Conservation (phyloP, 2,113 vertebrate genomes). For the Xiphophorus couchianus region DNA sequence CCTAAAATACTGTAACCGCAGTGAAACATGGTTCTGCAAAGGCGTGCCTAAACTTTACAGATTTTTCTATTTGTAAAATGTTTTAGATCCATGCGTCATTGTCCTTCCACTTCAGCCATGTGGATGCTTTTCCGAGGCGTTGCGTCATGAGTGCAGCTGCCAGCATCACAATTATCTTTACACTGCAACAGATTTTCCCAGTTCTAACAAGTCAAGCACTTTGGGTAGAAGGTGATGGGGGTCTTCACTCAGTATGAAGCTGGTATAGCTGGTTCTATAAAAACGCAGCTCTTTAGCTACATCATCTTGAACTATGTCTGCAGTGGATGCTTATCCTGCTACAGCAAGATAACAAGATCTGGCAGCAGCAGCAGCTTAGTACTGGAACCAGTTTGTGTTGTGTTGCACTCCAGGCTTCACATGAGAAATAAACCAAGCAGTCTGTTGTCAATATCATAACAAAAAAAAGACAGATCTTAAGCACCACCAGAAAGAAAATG, state of each 20-base stretch:
- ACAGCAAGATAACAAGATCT: not conserved
- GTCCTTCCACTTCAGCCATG: too few species aligned
- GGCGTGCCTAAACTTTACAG: too few species aligned
- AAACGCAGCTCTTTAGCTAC: not conserved
- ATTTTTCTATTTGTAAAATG: too few species aligned
- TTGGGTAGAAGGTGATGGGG: not conserved
- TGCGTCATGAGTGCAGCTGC: too few species aligned
- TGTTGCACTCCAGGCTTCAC: slow-evolving; percentile 22
- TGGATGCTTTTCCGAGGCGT: too few species aligned
- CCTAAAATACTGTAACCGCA: too few species aligned
- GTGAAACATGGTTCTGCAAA: not conserved
- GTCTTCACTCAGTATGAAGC: not conserved
- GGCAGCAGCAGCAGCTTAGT: not conserved
- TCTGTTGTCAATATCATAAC: slow-evolving; percentile 10
- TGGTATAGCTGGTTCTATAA: not conserved
- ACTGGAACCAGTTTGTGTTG: not conserved
- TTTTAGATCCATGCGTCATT: too few species aligned
- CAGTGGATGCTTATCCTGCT: not conserved
- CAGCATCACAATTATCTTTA: not conserved
- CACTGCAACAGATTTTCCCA: not conserved
- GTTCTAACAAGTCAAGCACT: not conserved
- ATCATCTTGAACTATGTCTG: not conserved
- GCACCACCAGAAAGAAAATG: slow-evolving; percentile 17
- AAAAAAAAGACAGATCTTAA: slow-evolving; percentile 1
- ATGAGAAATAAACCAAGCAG: not conserved